Percentiles rank a stretch among this genome's conserved stretches.
phyloP scores from a whole-genome alignment of 2,113 vertebrate genomes.

The Halcyon malimbica region DNA sequence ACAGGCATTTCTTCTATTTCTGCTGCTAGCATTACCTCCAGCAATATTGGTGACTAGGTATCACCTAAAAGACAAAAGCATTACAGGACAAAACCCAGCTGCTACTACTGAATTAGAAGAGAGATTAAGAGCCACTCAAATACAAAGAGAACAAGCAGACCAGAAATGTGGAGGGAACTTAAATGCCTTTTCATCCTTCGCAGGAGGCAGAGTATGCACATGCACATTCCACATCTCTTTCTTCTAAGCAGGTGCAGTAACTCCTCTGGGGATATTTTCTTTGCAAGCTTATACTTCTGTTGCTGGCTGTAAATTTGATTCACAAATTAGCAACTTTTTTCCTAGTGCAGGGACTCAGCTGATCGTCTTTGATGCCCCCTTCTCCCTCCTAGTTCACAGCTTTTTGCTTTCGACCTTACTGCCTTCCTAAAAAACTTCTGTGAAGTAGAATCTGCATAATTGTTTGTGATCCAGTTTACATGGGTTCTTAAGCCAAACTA shows the following conservation, averaged over 20 bases:
- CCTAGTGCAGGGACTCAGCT: not conserved
- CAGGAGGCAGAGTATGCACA: rapidly evolving
- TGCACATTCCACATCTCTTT: not conserved
- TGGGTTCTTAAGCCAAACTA: not conserved
- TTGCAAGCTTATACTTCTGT: not conserved
- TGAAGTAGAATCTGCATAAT: not conserved
- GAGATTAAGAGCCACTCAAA: not conserved
- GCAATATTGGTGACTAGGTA: not conserved
- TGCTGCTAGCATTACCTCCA: not conserved
- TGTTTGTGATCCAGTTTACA: not conserved
- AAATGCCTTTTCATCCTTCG: not conserved
- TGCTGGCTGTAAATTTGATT: not conserved
- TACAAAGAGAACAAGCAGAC: not conserved
- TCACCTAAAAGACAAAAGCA: not conserved
- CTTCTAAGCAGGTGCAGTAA: not conserved
- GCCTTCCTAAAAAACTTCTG: not conserved
- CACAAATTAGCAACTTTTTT: not conserved
- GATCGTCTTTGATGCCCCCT: not conserved
- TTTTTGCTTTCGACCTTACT: not conserved
- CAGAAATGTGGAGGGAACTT: not conserved
- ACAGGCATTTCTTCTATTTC: not conserved
- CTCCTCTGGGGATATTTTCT: not conserved
- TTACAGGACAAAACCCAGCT: not conserved
- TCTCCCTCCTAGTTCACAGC: not conserved
- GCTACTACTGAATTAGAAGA: not conserved